Percentiles rank a stretch among this genome's conserved stretches.
Evolutionary conservation across 2,797 vertebrate species (phyloP).

Genomic region (Sebastes aleutianus): DNA sequence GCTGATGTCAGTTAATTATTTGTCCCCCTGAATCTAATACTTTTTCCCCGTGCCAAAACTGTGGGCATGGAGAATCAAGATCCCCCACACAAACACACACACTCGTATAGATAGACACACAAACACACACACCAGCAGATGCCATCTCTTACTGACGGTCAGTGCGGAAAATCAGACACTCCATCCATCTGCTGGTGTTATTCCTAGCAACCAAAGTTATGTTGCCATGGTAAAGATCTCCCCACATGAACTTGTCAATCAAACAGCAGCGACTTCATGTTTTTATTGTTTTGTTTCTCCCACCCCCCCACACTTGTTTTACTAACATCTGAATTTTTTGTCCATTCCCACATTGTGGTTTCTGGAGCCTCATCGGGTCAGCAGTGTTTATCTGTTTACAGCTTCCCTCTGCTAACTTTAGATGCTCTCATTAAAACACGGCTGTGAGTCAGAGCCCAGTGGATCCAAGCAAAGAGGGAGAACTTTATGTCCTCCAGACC

Average conservation of each 20-base stretch:
- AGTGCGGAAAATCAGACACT: constrained; percentile 79
- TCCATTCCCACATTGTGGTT: constrained; percentile 11
- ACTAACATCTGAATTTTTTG: constrained; percentile 20
- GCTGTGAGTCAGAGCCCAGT: constrained; percentile 9
- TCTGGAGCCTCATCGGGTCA: constrained; percentile 35
- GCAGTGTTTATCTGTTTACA: constrained; percentile 64
- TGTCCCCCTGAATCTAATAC: constrained; percentile 89
- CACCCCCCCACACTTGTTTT: background rate
- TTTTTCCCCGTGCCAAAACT: constrained; percentile 83
- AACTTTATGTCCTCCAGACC: background rate
- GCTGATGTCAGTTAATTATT: constrained; percentile 90
- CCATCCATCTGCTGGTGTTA: constrained; percentile 89
- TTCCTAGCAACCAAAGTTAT: constrained; percentile 88
- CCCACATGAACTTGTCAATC: constrained; percentile 90
- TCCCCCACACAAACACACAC: constrained; percentile 31
- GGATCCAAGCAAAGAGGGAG: constrained; percentile 16
- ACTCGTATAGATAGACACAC: constrained; percentile 13
- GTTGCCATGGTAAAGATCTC: constrained; percentile 83
- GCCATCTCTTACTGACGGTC: constrained; percentile 73
- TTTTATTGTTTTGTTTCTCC: constrained; percentile 33
- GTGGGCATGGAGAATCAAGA: constrained; percentile 75
- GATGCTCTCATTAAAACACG: constrained; percentile 26
- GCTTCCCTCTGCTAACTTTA: constrained; percentile 56
- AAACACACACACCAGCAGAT: constrained; percentile 59
- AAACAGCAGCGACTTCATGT: constrained; percentile 56